Evolutionary conservation across 1,140 invertebrate species (phyloP), one percentile per base, ranked within the genome.

Genomic region (Sarcophaga peregrina): DNA sequence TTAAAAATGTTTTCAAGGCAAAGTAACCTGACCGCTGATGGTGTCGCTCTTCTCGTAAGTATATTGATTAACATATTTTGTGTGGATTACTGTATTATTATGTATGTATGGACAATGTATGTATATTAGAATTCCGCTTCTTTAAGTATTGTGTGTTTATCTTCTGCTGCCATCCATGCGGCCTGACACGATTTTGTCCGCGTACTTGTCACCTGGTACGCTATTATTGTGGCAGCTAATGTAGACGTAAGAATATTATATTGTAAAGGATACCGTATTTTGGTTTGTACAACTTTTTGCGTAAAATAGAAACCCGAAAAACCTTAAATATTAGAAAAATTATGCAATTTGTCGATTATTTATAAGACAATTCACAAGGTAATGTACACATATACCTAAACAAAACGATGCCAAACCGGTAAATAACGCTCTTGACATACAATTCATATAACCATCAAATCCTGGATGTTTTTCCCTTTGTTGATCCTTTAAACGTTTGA

Each of bases 381-480:
- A n/a, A 8, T 15, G 45, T 58, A 80, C 85, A 82, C 25, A 37
- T 37, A 4, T 86, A 92, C 91, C 88, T 81, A 92, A 86, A 73
- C 91, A 91, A 83, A 92, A 91, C 4, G 90, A 85, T 58, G 92
- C 88, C 6, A 92, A 74, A 8, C 92, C 92, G 4, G 91, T 90
- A 52, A 92, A 90, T 2, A 92, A 85, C 10, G 91, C 87, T 83
- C 92, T 87, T 20, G 91, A 91, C 91, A 92, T 92, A 85, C 92
- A 93, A 85, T 93, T 91, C 25, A 92, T 86, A 82, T 92, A 92
- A 1, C 88, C 89, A 84, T 90, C 91, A 87, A 92, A 92, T 13
- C 90, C 92, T 17, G 92, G 92, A 86, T 92, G 91, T 83, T 88
- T 90, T 45, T 91, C 90, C 45, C 88, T 88, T 82, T 92, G 91